Conservation (phyloP, 2,888 invertebrate species). For the Shargacucullia verbasci region DNA sequence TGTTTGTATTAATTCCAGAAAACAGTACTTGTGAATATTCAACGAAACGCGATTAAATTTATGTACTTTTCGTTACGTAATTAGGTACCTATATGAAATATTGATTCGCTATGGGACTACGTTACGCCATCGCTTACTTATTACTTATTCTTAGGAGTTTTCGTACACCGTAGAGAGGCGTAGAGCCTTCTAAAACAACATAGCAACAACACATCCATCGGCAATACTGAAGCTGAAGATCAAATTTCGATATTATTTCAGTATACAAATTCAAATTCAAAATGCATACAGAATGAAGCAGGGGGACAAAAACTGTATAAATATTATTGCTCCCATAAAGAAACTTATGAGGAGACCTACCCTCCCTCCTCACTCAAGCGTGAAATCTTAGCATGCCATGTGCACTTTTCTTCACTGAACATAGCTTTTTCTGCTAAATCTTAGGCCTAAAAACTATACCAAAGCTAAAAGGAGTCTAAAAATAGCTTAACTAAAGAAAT, state of each 20-base stretch:
- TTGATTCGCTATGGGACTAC: constrained; percentile 24
- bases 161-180: too few species aligned
- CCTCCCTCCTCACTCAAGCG: constrained; percentile 16
- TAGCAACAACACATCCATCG: too few species aligned
- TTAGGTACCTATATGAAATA: constrained; percentile 25
- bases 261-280: too few species aligned
- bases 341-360: constrained; percentile 1
- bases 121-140: constrained; percentile 20
- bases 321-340: too few species aligned
- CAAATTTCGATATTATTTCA: too few species aligned
- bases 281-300: too few species aligned
- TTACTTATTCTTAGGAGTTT: constrained; percentile 1
- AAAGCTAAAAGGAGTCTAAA: too few species aligned
- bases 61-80: constrained; percentile 32
- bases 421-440: too few species aligned
- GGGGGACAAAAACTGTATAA: too few species aligned
- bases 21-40: constrained; percentile 7
- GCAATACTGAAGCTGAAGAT: too few species aligned
- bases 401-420: constrained; percentile 9
- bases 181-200: background rate
- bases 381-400: constrained; percentile 32
- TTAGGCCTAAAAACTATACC: too few species aligned
- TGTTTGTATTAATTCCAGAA: constrained; percentile 18
- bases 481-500: too few species aligned
- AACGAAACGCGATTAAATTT: constrained; percentile 18